These are phyloP conservation scores for Ophioderma brevispina DNA, from an alignment of 35 echinoderm and acorn worm genomes.

Conservation along the genomic window DNA sequence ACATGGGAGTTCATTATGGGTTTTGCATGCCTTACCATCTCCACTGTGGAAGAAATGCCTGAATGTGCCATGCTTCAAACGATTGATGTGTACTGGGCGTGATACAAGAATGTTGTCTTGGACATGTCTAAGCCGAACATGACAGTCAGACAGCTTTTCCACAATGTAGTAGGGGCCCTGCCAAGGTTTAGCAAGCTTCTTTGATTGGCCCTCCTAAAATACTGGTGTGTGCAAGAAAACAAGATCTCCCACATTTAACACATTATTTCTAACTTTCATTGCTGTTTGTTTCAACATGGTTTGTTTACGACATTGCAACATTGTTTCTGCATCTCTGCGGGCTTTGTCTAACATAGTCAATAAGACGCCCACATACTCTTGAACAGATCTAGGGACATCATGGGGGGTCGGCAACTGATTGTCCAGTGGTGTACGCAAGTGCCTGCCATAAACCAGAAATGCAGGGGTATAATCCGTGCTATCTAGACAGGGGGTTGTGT, in stretches of 20 bases:
- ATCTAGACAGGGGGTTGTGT: constrained; percentile 36
- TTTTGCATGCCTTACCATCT: no score
- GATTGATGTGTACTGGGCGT: constrained; percentile 19
- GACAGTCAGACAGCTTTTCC: not conserved
- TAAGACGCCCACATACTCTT: constrained; percentile 2
- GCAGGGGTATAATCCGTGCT: constrained; percentile 38
- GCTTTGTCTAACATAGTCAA: constrained; percentile 5
- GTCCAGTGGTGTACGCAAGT: constrained; percentile 15
- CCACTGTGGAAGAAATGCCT: no score
- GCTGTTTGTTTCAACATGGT: not conserved
- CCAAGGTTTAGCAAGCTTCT: constrained; percentile 20
- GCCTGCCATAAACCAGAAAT: not conserved
- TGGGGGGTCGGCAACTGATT: not conserved
- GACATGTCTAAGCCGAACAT: constrained; percentile 12
- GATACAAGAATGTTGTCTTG: not conserved
- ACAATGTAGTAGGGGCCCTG: constrained; percentile 21
- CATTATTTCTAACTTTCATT: not conserved
- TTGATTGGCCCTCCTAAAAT: not conserved
- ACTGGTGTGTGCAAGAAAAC: constrained; percentile 23
- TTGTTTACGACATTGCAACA: not conserved
- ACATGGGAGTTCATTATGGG: not conserved
- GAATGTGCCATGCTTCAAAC: constrained; percentile 10
- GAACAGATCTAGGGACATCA: constrained; percentile 15
- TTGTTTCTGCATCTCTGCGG: not conserved
- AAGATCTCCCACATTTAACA: constrained; percentile 22